phyloP scores from a whole-genome alignment of 2,797 vertebrate genomes.

The Enteromius treurensis region DNA sequence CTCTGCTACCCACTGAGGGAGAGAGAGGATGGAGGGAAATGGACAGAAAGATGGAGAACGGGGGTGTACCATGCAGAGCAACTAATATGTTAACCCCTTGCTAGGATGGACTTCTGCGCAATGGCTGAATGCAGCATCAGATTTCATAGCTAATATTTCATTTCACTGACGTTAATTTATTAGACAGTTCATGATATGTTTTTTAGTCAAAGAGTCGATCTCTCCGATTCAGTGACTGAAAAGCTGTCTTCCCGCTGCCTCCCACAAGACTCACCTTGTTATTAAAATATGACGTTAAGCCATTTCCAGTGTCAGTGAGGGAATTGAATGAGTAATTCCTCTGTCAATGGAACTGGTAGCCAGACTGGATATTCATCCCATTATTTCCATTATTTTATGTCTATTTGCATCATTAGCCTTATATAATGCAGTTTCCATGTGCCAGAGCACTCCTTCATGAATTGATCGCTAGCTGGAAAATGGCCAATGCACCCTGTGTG shows the following conservation, averaged over 20 bases:
- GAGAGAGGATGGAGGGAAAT: slow-evolving; percentile 24
- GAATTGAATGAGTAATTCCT: slow-evolving; percentile 47
- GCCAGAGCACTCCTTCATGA: slow-evolving; percentile 32
- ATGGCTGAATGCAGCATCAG: slow-evolving; percentile 10
- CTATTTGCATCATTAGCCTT: slow-evolving; percentile 50
- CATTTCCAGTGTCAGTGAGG: slow-evolving; percentile 50
- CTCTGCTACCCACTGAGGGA: slow-evolving; percentile 45
- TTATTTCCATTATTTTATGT: slow-evolving; percentile 46
- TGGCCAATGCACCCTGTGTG: slow-evolving; percentile 19
- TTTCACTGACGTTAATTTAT: slow-evolving; percentile 12
- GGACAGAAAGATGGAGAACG: slow-evolving; percentile 39
- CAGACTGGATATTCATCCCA: slow-evolving; percentile 34
- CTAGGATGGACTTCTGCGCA: not conserved
- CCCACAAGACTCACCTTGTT: slow-evolving; percentile 46
- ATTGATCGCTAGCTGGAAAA: slow-evolving; percentile 55
- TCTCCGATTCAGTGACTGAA: slow-evolving; percentile 17
- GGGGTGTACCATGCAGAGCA: slow-evolving; percentile 27
- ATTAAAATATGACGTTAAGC: slow-evolving; percentile 33
- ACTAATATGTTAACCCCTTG: slow-evolving; percentile 33
- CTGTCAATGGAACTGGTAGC: slow-evolving; percentile 42
- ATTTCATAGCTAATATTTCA: slow-evolving; percentile 2
- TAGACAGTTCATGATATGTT: not conserved
- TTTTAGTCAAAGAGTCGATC: slow-evolving; percentile 13
- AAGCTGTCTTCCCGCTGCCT: slow-evolving; percentile 3
- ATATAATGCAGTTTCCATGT: slow-evolving; percentile 42